A percentile compares a stretch with the other conserved stretches of the same genome.
phyloP scores from a whole-genome alignment of 1,140 invertebrate species.

The Ips nitidus region DNA sequence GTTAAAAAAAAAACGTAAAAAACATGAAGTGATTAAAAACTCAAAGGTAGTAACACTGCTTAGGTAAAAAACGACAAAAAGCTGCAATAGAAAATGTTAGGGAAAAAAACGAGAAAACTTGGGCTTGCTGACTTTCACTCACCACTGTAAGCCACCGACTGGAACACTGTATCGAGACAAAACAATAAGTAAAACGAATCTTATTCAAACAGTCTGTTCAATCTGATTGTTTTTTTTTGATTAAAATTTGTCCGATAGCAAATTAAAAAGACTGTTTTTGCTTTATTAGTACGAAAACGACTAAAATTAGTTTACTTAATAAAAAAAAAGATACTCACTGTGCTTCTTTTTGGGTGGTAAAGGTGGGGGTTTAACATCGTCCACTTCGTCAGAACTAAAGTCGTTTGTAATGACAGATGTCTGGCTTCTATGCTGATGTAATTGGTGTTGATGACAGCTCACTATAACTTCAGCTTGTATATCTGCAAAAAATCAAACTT shows the following conservation, averaged over 20 bases:
- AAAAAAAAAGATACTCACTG: constrained; percentile 68
- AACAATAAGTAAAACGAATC: neutral
- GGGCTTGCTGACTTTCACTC: constrained; percentile 59
- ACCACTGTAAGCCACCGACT: constrained; percentile 92
- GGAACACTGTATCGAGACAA: constrained; percentile 71
- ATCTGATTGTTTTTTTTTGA: neutral
- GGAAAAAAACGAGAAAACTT: constrained; percentile 10
- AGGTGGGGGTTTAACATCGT: constrained; percentile 76
- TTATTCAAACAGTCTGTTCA: too few species aligned
- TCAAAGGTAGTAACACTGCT: neutral
- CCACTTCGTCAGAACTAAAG: constrained; percentile 37
- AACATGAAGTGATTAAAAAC: too few species aligned
- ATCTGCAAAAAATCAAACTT: constrained; percentile 31
- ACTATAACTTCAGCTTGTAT: constrained; percentile 56
- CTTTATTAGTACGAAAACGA: too few species aligned
- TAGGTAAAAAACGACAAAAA: constrained; percentile 12
- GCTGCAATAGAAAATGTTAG: constrained; percentile 21
- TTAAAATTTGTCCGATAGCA: neutral
- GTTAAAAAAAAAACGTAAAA: neutral
- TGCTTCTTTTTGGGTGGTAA: constrained; percentile 89
- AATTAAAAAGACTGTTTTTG: too few species aligned
- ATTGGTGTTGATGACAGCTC: constrained; percentile 53
- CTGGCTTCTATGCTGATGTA: constrained; percentile 36
- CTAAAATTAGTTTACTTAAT: neutral
- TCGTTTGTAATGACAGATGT: constrained; percentile 14